Percentiles rank a stretch among this genome's conserved stretches.
Conservation (phyloP, 2,888 invertebrate species). For the Thereva nobilitata region DNA sequence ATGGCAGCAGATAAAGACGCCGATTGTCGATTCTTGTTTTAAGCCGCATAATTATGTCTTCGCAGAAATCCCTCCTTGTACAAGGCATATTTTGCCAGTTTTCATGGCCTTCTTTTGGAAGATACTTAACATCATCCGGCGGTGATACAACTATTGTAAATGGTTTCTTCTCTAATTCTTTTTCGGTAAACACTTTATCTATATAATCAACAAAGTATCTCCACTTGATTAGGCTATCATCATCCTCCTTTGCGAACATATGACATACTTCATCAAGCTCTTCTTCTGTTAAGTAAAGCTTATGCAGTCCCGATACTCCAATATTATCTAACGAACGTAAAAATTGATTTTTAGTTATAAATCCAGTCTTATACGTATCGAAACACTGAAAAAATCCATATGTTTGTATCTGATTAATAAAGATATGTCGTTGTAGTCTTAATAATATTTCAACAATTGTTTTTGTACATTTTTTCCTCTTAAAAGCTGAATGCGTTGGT, state of each 20-base stretch:
- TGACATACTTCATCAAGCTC: constrained; percentile 68
- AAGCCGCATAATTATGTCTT: constrained; percentile 67
- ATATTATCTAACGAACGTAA: constrained; percentile 69
- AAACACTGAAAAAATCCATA: constrained; percentile 74
- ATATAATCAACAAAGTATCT: constrained; percentile 77
- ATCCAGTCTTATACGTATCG: constrained; percentile 70
- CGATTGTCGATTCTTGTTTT: constrained; percentile 66
- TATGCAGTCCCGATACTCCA: constrained; percentile 65
- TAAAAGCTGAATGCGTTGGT: constrained; percentile 66
- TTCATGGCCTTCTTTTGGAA: constrained; percentile 59
- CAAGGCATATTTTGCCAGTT: constrained; percentile 58
- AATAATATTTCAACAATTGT: constrained; percentile 26
- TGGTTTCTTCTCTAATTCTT: constrained; percentile 72
- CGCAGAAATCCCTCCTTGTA: constrained; percentile 61
- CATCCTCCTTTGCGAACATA: constrained; percentile 74
- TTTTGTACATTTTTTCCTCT: constrained; percentile 51
- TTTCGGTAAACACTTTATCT: constrained; percentile 70
- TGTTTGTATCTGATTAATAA: constrained; percentile 67
- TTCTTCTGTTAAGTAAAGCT: constrained; percentile 63
- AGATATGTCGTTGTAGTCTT: constrained; percentile 67
- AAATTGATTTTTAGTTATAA: constrained; percentile 72
- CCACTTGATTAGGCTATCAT: constrained; percentile 72
- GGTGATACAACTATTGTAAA: constrained; percentile 63
- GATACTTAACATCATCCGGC: constrained; percentile 60
- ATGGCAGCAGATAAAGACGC: constrained; percentile 67